Evolutionary conservation across 1,140 invertebrate species (phyloP).

Genomic region (Papilio dardanus): DNA sequence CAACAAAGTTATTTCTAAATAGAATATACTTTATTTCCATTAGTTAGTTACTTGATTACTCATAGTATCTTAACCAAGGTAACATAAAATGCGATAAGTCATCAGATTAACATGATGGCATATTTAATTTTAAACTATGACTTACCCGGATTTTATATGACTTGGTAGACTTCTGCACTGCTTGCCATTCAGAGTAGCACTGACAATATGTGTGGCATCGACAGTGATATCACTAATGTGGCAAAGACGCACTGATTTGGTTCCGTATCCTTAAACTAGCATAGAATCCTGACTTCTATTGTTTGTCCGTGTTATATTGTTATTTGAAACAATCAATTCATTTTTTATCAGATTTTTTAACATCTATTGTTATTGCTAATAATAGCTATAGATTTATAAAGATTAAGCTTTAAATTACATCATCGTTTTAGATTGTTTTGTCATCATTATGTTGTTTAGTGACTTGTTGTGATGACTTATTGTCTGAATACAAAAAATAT

Average conservation of each 20-base stretch:
- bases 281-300: background rate
- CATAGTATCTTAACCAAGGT: background rate
- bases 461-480: no score
- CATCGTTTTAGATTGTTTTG: no score
- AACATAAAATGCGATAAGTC: conserved; percentile 37
- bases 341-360: no score
- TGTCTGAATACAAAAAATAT: no score
- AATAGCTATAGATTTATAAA: no score
- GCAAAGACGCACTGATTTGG: background rate
- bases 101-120: background rate
- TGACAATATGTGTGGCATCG: conserved; percentile 13
- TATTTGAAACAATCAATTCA: no score
- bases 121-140: conserved; percentile 23
- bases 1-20: no score
- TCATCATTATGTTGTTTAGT: no score
- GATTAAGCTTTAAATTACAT: no score
- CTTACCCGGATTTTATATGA: conserved; percentile 18
- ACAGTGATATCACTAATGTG: conserved; percentile 8
- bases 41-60: background rate
- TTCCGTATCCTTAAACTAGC: background rate
- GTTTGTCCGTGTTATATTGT: no score
- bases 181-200: conserved; percentile 15
- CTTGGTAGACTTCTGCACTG: conserved; percentile 23
- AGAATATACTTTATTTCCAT: background rate
- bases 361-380: no score